These are phyloP conservation scores for Zeuzera pyrina DNA, from an alignment of 2,888 invertebrate species.

Conservation along the genomic window DNA sequence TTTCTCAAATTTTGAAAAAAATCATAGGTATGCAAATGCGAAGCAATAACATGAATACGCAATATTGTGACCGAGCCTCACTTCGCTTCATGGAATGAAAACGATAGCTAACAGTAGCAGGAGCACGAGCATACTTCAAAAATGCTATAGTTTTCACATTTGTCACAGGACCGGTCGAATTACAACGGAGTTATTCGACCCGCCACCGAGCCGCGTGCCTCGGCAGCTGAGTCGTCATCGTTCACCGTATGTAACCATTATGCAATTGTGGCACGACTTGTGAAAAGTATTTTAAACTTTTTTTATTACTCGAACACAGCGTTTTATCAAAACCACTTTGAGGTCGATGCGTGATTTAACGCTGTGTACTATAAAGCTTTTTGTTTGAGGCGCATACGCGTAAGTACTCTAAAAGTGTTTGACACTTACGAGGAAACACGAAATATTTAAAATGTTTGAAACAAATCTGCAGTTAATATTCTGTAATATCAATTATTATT, in stretches of 20 bases:
- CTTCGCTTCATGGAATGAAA: not conserved
- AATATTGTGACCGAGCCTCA: not conserved
- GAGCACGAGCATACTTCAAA: conserved; percentile 1
- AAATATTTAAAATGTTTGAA: too few species aligned
- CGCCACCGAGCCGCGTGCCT: conserved; percentile 39
- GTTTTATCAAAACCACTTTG: too few species aligned
- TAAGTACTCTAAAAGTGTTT: too few species aligned
- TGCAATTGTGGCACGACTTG: conserved; percentile 19
- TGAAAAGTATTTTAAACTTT: conserved; percentile 7
- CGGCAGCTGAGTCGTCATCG: conserved; percentile 27
- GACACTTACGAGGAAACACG: too few species aligned
- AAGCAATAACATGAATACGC: not conserved
- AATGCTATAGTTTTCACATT: conserved; percentile 52
- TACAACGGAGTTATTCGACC: conserved; percentile 48
- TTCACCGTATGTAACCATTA: conserved; percentile 19
- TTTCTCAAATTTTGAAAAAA: too few species aligned
- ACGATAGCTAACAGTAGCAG: not conserved
- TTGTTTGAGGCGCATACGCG: too few species aligned
- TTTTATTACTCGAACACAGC: too few species aligned
- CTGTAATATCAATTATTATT: too few species aligned
- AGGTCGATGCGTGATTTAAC: too few species aligned
- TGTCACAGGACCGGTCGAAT: conserved; percentile 50
- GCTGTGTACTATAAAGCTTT: too few species aligned
- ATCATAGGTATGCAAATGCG: not conserved
- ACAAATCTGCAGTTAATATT: too few species aligned